Percentiles rank a stretch among this genome's conserved stretches.
These are phyloP conservation scores for Delphinapterus leucas DNA, from an alignment of 2,113 vertebrate genomes.

Conservation along the genomic window DNA sequence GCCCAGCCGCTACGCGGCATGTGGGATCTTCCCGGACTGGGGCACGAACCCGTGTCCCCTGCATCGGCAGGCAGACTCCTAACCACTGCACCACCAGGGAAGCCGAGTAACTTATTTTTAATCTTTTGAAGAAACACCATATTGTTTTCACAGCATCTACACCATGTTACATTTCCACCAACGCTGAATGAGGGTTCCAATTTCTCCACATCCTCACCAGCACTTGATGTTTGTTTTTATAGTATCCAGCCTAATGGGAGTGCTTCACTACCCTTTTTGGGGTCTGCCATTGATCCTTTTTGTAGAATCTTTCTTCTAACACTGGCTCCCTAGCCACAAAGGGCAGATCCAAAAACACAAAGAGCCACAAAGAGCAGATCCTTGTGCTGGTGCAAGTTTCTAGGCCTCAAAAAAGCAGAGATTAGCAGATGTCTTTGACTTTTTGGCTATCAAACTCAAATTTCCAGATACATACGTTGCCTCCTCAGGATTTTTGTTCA, in stretches of 20 bases:
- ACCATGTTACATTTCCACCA: neutral
- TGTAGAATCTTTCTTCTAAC: neutral
- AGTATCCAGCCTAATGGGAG: neutral
- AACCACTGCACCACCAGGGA: too few relatives aligned
- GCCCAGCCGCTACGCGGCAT: too few relatives aligned
- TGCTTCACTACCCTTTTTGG: neutral
- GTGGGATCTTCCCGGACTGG: too few relatives aligned
- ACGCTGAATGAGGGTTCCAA: neutral
- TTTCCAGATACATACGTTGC: neutral
- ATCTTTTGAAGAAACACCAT: neutral
- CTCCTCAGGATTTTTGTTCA: neutral
- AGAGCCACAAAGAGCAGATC: neutral
- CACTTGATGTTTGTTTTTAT: neutral
- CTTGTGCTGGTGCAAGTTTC: neutral
- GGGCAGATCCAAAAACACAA: neutral
- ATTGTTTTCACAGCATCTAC: neutral
- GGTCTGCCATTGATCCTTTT: neutral
- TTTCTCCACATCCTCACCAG: neutral
- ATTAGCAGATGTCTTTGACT: neutral
- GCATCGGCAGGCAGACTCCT: rapidly evolving
- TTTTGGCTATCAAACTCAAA: neutral
- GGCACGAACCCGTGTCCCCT: too few relatives aligned
- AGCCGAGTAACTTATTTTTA: neutral
- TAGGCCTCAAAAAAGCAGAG: neutral
- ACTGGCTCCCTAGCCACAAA: neutral